phyloP scores from a whole-genome alignment of 2,888 invertebrate species.

The Leptinotarsa peninsularis region DNA sequence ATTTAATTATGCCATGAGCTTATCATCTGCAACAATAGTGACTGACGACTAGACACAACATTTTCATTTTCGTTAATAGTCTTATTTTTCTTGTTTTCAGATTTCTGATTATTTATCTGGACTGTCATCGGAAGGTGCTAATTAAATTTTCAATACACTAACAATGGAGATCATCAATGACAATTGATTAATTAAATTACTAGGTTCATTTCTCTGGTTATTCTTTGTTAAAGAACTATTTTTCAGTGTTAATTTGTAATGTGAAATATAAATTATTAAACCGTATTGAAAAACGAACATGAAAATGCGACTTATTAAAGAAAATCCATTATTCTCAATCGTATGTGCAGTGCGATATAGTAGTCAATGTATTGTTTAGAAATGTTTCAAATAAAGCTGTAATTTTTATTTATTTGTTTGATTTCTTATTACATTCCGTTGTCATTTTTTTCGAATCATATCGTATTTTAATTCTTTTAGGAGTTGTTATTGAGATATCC shows the following conservation, averaged over 20 bases:
- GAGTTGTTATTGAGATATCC: background rate
- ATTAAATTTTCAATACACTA: constrained; percentile 34
- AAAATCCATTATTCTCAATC: constrained; percentile 42
- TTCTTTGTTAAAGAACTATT: background rate
- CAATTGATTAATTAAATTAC: constrained; percentile 25
- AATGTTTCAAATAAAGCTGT: constrained; percentile 34
- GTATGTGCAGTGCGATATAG: constrained; percentile 31
- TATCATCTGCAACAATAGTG: no score
- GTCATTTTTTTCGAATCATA: no score
- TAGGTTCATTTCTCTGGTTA: constrained; percentile 27
- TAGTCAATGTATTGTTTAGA: constrained; percentile 44
- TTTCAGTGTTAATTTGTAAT: constrained; percentile 29
- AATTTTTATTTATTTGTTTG: constrained; percentile 25
- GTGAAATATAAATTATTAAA: constrained; percentile 29
- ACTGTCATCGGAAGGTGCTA: constrained; percentile 37
- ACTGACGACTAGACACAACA: no score
- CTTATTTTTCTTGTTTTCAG: constrained; percentile 29
- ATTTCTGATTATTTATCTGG: constrained; percentile 36
- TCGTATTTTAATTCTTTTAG: constrained; percentile 3
- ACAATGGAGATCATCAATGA: constrained; percentile 21
- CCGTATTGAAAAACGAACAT: constrained; percentile 16
- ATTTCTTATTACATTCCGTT: constrained; percentile 2
- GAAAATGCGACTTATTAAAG: constrained; percentile 28
- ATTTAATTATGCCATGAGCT: no score
- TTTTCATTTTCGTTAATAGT: background rate